Percentiles rank a stretch among this genome's conserved stretches.
Conservation (phyloP, 2,113 vertebrate genomes). For the Phoxinus phoxinus region DNA sequence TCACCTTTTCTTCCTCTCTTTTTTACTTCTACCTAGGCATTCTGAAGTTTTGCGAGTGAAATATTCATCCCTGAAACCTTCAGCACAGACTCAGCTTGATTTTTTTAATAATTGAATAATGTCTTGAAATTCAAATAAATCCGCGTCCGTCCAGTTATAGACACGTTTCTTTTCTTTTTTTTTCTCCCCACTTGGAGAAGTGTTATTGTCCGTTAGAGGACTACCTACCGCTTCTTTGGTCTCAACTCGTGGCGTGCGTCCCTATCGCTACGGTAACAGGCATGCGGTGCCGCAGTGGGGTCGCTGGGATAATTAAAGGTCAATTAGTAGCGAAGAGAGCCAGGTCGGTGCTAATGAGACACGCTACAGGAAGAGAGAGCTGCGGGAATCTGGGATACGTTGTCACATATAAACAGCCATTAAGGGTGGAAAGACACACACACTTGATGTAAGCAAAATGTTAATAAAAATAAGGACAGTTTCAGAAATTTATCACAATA, state of each 20-base stretch:
- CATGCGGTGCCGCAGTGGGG: conserved; percentile 74
- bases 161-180: background rate
- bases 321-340: conserved; percentile 68
- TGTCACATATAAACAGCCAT: conserved; percentile 43
- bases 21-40: background rate
- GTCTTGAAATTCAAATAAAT: background rate
- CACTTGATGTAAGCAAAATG: background rate
- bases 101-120: background rate
- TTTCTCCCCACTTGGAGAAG: background rate
- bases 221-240: conserved; percentile 25
- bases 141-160: background rate
- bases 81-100: background rate
- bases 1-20: background rate
- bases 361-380: conserved; percentile 62
- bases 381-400: conserved; percentile 56
- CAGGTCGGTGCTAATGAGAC: conserved; percentile 73
- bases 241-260: conserved; percentile 55
- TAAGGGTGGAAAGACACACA: conserved; percentile 15
- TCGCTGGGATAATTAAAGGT: conserved; percentile 81
- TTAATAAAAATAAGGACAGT: background rate
- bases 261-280: conserved; percentile 63
- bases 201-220: conserved; percentile 46
- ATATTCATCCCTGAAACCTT: background rate
- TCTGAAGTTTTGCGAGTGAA: background rate
- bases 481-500: background rate